Conservation (phyloP, 2,888 invertebrate species). For the Andrena praecox region DNA sequence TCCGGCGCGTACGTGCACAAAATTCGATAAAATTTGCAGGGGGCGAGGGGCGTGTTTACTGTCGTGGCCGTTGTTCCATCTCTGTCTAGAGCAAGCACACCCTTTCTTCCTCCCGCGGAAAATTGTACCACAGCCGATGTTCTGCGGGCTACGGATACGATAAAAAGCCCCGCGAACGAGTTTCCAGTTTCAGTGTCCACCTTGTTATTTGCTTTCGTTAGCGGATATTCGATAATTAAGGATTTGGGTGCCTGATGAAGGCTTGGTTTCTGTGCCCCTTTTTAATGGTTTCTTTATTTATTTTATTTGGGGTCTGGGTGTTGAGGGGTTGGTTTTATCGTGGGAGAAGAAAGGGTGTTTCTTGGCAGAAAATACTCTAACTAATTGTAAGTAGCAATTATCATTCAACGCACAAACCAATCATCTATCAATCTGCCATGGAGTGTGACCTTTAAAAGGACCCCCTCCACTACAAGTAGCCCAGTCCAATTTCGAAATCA, state of each 20-base stretch:
- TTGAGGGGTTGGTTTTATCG: too few species aligned
- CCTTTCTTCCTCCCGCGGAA: not conserved
- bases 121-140: not conserved
- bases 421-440: too few species aligned
- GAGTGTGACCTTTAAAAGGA: too few species aligned
- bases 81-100: not conserved
- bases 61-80: constrained; percentile 1
- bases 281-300: not conserved
- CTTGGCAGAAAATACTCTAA: too few species aligned
- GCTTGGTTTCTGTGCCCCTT: too few species aligned
- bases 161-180: not conserved
- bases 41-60: not conserved
- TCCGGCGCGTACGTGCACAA: constrained; percentile 22
- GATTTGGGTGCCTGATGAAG: not conserved
- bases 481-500: too few species aligned
- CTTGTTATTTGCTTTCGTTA: not conserved
- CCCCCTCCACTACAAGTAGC: too few species aligned
- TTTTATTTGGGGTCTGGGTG: not conserved
- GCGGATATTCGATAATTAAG: too few species aligned
- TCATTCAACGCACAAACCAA: too few species aligned
- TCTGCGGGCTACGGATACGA: too few species aligned
- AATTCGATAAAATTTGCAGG: constrained; percentile 20
- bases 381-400: too few species aligned
- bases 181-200: not conserved
- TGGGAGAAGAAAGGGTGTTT: too few species aligned